Conservation (phyloP, 2,113 vertebrate genomes). For the Tretioscincus oriximinensis region DNA sequence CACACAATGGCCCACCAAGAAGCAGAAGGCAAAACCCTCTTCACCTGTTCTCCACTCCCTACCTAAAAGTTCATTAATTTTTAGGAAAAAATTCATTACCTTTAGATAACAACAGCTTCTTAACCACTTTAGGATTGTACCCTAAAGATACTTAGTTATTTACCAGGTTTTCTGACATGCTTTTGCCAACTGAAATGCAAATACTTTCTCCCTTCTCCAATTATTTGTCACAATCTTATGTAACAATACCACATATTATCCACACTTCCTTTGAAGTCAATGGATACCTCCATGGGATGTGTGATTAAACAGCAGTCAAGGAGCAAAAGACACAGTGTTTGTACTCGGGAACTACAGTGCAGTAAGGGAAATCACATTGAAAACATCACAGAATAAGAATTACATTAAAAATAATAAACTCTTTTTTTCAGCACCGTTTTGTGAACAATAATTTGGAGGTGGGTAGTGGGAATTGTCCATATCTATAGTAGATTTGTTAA, state of each 20-base stretch:
- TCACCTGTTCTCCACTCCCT: too few species aligned
- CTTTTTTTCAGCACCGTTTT: too few species aligned
- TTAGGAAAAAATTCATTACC: too few species aligned
- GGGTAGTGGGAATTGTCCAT: too few species aligned
- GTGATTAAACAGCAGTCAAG: not conserved
- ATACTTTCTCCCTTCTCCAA: not conserved
- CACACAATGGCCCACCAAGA: too few species aligned
- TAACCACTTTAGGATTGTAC: too few species aligned
- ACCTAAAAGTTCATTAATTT: too few species aligned
- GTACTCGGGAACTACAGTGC: not conserved
- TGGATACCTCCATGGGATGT: not conserved
- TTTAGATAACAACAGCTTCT: too few species aligned
- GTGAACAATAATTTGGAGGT: too few species aligned
- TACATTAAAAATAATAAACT: not conserved
- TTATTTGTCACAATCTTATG: fast-evolving
- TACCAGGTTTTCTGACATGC: not conserved
- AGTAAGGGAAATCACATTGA: not conserved
- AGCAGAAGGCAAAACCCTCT: too few species aligned
- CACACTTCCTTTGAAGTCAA: not conserved
- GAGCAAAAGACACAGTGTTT: not conserved
- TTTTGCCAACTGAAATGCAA: not conserved
- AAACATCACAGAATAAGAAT: not conserved
- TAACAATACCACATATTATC: not conserved
- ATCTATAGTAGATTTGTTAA: too few species aligned
- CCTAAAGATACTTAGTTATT: slow-evolving; percentile 5